Conservation (phyloP, 2,888 invertebrate species). For the Nebria brevicollis region DNA sequence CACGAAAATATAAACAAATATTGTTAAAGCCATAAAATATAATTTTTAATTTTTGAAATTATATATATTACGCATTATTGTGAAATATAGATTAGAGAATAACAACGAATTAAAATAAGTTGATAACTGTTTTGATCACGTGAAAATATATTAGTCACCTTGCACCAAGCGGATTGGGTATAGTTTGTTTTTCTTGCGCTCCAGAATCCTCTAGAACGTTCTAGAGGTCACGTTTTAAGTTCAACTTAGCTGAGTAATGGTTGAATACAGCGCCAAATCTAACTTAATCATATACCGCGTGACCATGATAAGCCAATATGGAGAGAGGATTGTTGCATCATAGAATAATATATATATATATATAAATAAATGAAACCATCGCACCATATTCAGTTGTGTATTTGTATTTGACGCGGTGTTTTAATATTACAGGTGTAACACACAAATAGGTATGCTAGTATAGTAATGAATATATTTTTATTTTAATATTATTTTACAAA, state of each 20-base stretch:
- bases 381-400: slow-evolving; percentile 4
- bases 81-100: no score
- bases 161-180: no score
- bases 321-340: slow-evolving; percentile 35
- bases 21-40: no score
- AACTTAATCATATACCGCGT: slow-evolving; percentile 29
- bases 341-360: slow-evolving; percentile 12
- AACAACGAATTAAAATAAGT: no score
- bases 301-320: slow-evolving; percentile 42
- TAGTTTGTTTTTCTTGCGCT: slow-evolving; percentile 13
- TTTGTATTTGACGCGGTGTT: background rate
- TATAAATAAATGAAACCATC: slow-evolving; percentile 31
- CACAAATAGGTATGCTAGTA: background rate
- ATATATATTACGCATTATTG: no score
- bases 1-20: no score
- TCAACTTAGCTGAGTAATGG: slow-evolving; percentile 29
- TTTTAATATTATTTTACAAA: background rate
- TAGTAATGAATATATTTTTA: background rate
- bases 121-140: background rate
- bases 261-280: slow-evolving; percentile 8
- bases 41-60: no score
- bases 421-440: background rate
- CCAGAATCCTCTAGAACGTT: slow-evolving; percentile 37
- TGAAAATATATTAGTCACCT: slow-evolving; percentile 23
- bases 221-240: background rate